Percentiles rank a stretch among this genome's conserved stretches.
Conservation (phyloP, 2,888 invertebrate species). For the Apocheima hispidaria region DNA sequence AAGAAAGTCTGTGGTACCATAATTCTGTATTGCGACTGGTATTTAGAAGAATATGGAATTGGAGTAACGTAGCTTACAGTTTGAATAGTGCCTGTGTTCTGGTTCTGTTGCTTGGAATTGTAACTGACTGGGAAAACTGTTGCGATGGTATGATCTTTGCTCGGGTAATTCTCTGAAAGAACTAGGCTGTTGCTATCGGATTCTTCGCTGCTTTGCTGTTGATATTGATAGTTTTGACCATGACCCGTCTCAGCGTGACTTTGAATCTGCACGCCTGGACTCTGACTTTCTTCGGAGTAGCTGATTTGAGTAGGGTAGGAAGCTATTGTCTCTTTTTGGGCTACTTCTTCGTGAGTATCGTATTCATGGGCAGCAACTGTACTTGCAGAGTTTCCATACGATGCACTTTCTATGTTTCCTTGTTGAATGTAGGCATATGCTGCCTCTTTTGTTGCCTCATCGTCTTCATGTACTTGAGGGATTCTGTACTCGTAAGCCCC, state of each 20-base stretch:
- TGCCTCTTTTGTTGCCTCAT: slow-evolving; percentile 49
- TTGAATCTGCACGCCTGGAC: slow-evolving; percentile 54
- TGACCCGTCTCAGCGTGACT: slow-evolving; percentile 55
- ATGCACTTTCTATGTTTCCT: slow-evolving; percentile 41
- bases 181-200: slow-evolving; percentile 62
- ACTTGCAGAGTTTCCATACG: slow-evolving; percentile 44
- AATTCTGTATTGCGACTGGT: slow-evolving; percentile 72
- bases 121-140: slow-evolving; percentile 78
- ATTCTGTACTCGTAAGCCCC: slow-evolving; percentile 37
- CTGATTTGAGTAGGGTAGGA: slow-evolving; percentile 57
- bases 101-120: slow-evolving; percentile 55
- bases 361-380: slow-evolving; percentile 54
- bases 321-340: slow-evolving; percentile 59
- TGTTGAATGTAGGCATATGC: slow-evolving; percentile 42
- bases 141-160: slow-evolving; percentile 85
- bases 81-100: slow-evolving; percentile 62
- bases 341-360: slow-evolving; percentile 54
- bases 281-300: slow-evolving; percentile 24
- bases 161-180: slow-evolving; percentile 86
- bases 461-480: slow-evolving; percentile 45
- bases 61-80: slow-evolving; percentile 79
- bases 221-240: slow-evolving; percentile 66
- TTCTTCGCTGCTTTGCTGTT: slow-evolving; percentile 60
- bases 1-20: slow-evolving; percentile 80
- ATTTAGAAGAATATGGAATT: slow-evolving; percentile 69